phyloP scores from a whole-genome alignment of 2,797 vertebrate species.

The Hypotaenidia philippensis region DNA sequence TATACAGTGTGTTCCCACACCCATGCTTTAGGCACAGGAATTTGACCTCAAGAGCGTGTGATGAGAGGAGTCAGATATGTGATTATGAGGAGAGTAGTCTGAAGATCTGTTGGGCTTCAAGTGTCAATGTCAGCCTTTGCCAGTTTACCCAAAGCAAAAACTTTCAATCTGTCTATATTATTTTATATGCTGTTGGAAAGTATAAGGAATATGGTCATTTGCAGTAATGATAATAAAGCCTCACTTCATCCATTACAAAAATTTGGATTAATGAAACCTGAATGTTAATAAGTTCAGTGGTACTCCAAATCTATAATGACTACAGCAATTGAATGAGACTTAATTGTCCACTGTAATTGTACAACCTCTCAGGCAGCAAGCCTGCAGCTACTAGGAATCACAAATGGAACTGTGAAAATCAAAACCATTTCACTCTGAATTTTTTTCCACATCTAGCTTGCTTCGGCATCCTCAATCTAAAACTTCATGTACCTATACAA shows the following conservation, averaged over 20 bases:
- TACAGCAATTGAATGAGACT: neutral
- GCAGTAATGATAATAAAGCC: conserved; percentile 5
- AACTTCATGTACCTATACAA: neutral
- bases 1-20: rapidly evolving
- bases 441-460: neutral
- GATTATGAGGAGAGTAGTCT: neutral
- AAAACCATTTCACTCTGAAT: neutral
- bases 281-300: conserved; percentile 16
- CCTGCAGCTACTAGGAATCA: neutral
- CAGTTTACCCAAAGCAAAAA: neutral
- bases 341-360: conserved; percentile 21
- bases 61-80: neutral
- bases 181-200: neutral
- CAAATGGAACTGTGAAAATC: conserved; percentile 3
- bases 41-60: neutral
- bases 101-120: neutral
- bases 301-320: conserved; percentile 13
- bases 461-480: neutral
- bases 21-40: too few relatives aligned
- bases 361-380: neutral
- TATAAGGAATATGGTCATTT: neutral
- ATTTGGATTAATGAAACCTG: conserved; percentile 32
- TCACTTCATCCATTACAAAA: conserved; percentile 26
- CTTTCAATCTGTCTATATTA: neutral
- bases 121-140: neutral